Percentiles rank a stretch among this genome's conserved stretches.
These are phyloP conservation scores for Harpalus rufipes DNA, from an alignment of 2,888 invertebrate genomes.

Conservation along the genomic window DNA sequence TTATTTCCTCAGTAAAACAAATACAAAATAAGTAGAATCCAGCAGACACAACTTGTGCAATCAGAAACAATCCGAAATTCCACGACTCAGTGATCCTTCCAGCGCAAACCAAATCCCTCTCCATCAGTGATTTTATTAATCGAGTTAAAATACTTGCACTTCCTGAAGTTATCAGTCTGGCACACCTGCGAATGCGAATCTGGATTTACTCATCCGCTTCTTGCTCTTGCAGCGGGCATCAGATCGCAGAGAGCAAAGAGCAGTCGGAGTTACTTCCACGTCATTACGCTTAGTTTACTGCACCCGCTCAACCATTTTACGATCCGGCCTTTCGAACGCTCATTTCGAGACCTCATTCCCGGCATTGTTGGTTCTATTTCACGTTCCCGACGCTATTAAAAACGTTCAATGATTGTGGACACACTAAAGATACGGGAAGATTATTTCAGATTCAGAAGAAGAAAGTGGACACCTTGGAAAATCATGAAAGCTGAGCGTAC, in stretches of 20 bases:
- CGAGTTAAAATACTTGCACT: not conserved
- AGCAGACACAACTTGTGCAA: too few relatives aligned
- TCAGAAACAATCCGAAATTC: not conserved
- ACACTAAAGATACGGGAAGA: not conserved
- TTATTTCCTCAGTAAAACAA: too few relatives aligned
- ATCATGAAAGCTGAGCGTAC: too few relatives aligned
- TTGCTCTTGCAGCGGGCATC: not conserved
- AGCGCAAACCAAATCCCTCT: not conserved
- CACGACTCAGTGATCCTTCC: not conserved
- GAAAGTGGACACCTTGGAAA: too few relatives aligned
- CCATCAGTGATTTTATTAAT: constrained; percentile 3
- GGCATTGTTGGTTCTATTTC: constrained; percentile 63
- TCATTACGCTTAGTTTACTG: constrained; percentile 66
- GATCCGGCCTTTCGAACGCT: constrained; percentile 44
- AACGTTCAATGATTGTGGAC: not conserved
- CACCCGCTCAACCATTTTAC: constrained; percentile 63
- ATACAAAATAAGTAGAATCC: too few relatives aligned
- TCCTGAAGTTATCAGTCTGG: not conserved
- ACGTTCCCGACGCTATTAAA: constrained; percentile 60
- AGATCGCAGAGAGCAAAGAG: constrained; percentile 23
- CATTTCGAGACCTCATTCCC: constrained; percentile 39
- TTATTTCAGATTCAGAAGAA: not conserved
- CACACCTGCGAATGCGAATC: not conserved
- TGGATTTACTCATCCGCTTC: constrained; percentile 5
- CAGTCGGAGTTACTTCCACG: constrained; percentile 59